Conservation (phyloP, 2,797 vertebrate species). For the Sebastes elongatus region DNA sequence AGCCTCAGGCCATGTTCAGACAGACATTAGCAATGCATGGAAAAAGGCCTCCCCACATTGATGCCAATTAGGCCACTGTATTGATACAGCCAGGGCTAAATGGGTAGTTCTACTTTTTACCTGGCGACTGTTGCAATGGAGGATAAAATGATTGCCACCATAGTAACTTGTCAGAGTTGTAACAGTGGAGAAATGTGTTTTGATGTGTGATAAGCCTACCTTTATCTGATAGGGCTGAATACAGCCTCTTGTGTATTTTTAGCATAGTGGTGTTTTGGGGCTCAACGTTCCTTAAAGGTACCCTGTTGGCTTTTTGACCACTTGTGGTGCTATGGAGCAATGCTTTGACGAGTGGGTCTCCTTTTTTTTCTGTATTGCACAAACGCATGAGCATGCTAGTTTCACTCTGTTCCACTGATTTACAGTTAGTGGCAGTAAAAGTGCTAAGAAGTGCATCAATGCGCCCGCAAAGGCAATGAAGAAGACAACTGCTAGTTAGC, state of each 20-base stretch:
- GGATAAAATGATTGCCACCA: neutral
- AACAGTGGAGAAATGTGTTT: neutral
- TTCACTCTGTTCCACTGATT: neutral
- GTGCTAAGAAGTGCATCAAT: neutral
- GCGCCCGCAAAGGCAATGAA: neutral
- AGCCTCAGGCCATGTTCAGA: neutral
- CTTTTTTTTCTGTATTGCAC: neutral
- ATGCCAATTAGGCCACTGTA: neutral
- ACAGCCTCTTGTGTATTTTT: neutral
- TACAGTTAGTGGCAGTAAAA: neutral
- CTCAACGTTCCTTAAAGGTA: neutral
- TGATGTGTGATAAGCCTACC: neutral
- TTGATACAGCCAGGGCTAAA: neutral
- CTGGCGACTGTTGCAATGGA: neutral
- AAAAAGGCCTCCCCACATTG: neutral
- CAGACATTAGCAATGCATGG: neutral
- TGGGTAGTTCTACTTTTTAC: neutral
- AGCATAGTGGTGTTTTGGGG: neutral
- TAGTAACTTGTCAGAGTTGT: neutral
- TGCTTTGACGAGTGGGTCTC: neutral
- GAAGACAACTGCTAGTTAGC: neutral
- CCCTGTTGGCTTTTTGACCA: neutral
- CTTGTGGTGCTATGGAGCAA: neutral
- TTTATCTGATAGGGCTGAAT: no score
- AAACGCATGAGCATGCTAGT: neutral